phyloP scores from a whole-genome alignment of 2,797 vertebrate genomes.

The Harpagifer antarcticus region DNA sequence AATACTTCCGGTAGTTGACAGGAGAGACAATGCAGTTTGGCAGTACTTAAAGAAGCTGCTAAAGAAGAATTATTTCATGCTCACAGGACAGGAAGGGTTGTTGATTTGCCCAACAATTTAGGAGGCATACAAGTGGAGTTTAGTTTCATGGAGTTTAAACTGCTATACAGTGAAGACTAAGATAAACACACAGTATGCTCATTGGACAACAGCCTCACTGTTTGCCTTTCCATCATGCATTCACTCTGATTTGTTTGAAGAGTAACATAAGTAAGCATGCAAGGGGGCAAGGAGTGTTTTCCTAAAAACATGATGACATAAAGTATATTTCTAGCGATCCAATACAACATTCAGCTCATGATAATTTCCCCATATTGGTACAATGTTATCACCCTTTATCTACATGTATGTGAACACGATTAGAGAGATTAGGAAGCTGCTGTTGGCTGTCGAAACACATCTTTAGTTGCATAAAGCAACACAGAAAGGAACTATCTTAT shows the following conservation, averaged over 20 bases:
- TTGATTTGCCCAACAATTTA: slow-evolving; percentile 36
- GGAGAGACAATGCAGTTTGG: slow-evolving; percentile 50
- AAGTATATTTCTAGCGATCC: slow-evolving; percentile 15
- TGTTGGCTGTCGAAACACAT: slow-evolving; percentile 36
- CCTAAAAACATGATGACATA: not conserved
- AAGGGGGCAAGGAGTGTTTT: slow-evolving; percentile 1
- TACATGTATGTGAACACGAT: slow-evolving; percentile 14
- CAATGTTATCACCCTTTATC: not conserved
- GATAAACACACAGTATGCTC: slow-evolving; percentile 56
- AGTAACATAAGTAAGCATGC: slow-evolving; percentile 31
- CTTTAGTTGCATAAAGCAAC: slow-evolving; percentile 23
- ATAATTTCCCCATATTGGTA: not conserved
- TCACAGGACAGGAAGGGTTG: slow-evolving; percentile 44
- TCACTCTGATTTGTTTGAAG: slow-evolving; percentile 25
- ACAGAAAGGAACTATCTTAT: slow-evolving; percentile 23
- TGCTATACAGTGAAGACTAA: slow-evolving; percentile 23
- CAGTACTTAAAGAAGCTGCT: slow-evolving; percentile 52
- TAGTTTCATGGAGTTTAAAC: slow-evolving; percentile 44
- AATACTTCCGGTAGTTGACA: slow-evolving; percentile 56
- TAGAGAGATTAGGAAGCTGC: slow-evolving; percentile 27
- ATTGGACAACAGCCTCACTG: slow-evolving; percentile 34
- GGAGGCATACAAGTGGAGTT: slow-evolving; percentile 30
- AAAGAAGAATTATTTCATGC: slow-evolving; percentile 52
- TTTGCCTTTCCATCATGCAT: slow-evolving; percentile 28
- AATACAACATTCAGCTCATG: not conserved